These are phyloP conservation scores for Sebastes dallii DNA, from an alignment of 2,797 vertebrate species.

Conservation along the genomic window DNA sequence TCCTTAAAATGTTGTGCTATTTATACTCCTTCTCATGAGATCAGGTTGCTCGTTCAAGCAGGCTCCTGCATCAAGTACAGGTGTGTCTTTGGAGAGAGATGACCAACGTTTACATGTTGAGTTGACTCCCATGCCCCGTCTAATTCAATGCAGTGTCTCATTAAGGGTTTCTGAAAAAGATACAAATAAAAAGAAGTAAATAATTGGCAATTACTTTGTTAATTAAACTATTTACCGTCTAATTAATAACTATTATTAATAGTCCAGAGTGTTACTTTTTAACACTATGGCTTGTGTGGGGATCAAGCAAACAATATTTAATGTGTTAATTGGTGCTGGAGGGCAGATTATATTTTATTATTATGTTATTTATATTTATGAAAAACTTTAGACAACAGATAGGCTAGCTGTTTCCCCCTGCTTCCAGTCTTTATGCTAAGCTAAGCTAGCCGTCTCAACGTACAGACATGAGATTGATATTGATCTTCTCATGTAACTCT, in stretches of 20 bases:
- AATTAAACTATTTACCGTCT: not conserved
- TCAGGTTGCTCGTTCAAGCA: no score
- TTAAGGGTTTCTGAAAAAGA: not conserved
- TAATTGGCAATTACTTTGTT: not conserved
- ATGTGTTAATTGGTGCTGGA: not conserved
- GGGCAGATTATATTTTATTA: not conserved
- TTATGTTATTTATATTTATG: not conserved
- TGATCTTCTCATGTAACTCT: not conserved
- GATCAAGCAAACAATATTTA: not conserved
- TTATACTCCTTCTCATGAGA: not conserved
- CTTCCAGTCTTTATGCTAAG: not conserved
- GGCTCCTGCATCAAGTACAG: not conserved
- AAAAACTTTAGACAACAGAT: not conserved
- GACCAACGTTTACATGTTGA: not conserved
- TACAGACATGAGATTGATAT: not conserved
- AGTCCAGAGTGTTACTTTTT: not conserved
- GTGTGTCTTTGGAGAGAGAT: not conserved
- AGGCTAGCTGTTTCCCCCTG: not conserved
- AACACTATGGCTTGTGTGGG: not conserved
- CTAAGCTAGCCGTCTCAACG: not conserved
- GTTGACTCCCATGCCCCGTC: not conserved
- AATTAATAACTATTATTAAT: not conserved
- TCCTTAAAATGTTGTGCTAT: no score
- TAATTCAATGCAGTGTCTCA: not conserved
- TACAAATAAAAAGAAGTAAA: not conserved